Conservation (phyloP, 2,888 invertebrate genomes). For the Meiosimyza decipiens region DNA sequence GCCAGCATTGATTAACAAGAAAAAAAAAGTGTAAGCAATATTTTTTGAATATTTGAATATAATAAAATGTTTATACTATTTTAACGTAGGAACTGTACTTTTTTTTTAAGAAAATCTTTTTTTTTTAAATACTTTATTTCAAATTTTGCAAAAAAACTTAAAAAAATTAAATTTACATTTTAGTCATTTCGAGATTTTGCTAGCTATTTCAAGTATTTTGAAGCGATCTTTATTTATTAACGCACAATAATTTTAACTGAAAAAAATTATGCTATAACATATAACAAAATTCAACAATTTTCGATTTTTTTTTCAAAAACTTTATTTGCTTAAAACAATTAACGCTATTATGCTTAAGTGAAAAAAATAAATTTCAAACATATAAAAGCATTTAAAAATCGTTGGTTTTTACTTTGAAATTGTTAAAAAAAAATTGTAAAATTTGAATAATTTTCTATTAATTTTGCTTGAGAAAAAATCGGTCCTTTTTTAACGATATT, state of each 20-base stretch:
- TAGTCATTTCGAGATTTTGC: slow-evolving; percentile 8
- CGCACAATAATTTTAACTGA: not conserved
- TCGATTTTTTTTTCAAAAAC: no score
- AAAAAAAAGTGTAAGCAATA: not conserved
- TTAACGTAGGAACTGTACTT: slow-evolving; percentile 34
- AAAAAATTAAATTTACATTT: slow-evolving; percentile 9
- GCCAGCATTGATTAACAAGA: no score
- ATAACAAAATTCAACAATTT: no score
- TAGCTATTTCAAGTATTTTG: slow-evolving; percentile 2
- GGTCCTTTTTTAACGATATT: not conserved
- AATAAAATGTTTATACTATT: not conserved
- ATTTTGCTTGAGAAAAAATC: slow-evolving; percentile 5
- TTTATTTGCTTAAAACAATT: no score
- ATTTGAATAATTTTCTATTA: not conserved
- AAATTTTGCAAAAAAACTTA: slow-evolving; percentile 3
- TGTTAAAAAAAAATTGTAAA: no score
- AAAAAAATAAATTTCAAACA: no score
- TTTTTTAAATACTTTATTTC: slow-evolving; percentile 36
- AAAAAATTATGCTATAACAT: not conserved
- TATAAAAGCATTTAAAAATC: no score
- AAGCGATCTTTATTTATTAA: not conserved
- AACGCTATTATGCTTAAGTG: no score
- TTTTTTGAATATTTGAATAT: slow-evolving; percentile 2
- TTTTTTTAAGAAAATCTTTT: slow-evolving; percentile 8
- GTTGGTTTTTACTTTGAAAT: no score